phyloP scores from a whole-genome alignment of 2,888 invertebrate genomes.

The Agrotis puta region DNA sequence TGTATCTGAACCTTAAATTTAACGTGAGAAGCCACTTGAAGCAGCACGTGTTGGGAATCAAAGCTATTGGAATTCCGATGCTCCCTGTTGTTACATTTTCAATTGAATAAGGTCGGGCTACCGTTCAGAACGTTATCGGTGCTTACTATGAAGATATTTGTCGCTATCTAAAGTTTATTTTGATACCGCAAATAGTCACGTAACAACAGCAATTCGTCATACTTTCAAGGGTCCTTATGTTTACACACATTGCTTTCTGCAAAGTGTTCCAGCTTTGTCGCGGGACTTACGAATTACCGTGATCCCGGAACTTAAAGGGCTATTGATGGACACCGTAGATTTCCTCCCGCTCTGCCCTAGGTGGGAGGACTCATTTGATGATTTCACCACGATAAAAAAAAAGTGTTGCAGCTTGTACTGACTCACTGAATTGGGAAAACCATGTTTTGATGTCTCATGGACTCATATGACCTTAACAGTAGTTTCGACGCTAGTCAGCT shows the following conservation, averaged over 20 bases:
- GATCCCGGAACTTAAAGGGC: too few species aligned
- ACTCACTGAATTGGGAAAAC: neutral
- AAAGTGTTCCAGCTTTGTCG: neutral
- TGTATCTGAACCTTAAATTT: constrained; percentile 31
- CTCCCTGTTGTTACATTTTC: constrained; percentile 18
- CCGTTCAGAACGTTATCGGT: neutral
- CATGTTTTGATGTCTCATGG: neutral
- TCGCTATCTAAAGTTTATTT: constrained; percentile 13
- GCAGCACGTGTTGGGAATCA: constrained; percentile 44
- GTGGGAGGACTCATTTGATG: too few species aligned
- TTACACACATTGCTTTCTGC: neutral
- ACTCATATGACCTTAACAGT: neutral
- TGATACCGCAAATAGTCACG: neutral
- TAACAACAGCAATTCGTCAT: neutral
- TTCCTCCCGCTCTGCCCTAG: too few species aligned
- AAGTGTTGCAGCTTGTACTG: neutral
- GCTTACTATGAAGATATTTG: constrained; percentile 21
- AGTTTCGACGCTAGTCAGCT: too few species aligned
- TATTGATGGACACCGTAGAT: too few species aligned
- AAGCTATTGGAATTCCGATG: constrained; percentile 23
- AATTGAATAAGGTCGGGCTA: constrained; percentile 22
- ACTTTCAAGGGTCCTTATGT: neutral
- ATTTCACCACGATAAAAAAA: too few species aligned
- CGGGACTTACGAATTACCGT: too few species aligned
- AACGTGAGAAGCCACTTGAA: constrained; percentile 25